phyloP scores from a whole-genome alignment of 2,888 invertebrate species.

The Drosophila niveifrons region DNA sequence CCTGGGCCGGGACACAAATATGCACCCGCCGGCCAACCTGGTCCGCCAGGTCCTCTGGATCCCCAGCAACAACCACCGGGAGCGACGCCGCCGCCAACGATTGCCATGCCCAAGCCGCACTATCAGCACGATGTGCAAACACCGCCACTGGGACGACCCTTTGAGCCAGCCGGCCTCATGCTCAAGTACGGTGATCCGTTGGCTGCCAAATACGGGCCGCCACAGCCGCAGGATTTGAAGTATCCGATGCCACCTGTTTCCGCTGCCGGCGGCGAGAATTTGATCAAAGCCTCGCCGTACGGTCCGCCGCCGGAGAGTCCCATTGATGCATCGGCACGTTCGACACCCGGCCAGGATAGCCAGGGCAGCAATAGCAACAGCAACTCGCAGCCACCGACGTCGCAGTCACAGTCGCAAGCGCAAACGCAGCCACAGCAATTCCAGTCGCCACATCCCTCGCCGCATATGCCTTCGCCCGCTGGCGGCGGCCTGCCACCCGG shows the following conservation, averaged over 20 bases:
- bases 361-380: conserved; percentile 86
- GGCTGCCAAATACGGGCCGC: conserved; percentile 83
- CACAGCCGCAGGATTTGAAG: conserved; percentile 84
- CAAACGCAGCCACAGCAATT: conserved; percentile 83
- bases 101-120: conserved; percentile 84
- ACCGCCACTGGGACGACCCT: conserved; percentile 83
- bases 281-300: conserved; percentile 84
- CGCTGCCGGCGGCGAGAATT: conserved; percentile 82
- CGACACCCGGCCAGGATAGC: conserved; percentile 85
- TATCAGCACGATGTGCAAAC: conserved; percentile 84
- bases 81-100: conserved; percentile 81
- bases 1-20: conserved; percentile 70
- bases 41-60: conserved; percentile 55
- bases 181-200: conserved; percentile 85
- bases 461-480: conserved; percentile 84
- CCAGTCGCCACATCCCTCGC: conserved; percentile 85
- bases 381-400: conserved; percentile 83
- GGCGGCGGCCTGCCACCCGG: conserved; percentile 82
- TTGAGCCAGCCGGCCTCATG: conserved; percentile 84
- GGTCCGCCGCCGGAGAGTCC: conserved; percentile 84
- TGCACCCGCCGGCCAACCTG: conserved; percentile 48
- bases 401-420: conserved; percentile 85
- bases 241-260: conserved; percentile 83
- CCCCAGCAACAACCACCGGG: conserved; percentile 76
- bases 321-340: conserved; percentile 85